Conservation (phyloP, 2,797 vertebrate species). For the Distichodus sexfasciatus region DNA sequence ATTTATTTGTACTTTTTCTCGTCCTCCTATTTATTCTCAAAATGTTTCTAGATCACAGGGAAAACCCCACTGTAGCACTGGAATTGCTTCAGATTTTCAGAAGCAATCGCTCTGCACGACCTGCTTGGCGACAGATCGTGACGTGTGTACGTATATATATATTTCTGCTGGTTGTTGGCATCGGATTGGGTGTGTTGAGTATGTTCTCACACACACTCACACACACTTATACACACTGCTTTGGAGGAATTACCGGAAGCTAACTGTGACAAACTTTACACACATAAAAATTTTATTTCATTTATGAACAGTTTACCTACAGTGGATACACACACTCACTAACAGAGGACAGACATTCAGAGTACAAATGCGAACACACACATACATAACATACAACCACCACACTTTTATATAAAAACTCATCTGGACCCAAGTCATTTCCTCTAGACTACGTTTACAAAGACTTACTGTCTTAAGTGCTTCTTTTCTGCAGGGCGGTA, state of each 20-base stretch:
- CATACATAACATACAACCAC: slow-evolving; percentile 26
- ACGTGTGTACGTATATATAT: not conserved
- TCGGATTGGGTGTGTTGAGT: no score
- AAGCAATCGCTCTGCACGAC: not conserved
- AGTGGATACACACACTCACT: slow-evolving; percentile 34
- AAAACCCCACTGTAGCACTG: no score
- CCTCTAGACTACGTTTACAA: slow-evolving; percentile 71
- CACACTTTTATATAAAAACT: slow-evolving; percentile 38
- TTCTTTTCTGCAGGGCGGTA: slow-evolving; percentile 60
- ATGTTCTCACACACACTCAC: not conserved
- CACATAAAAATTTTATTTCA: slow-evolving; percentile 37
- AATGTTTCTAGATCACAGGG: no score
- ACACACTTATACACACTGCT: slow-evolving; percentile 30
- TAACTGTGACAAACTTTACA: slow-evolving; percentile 58
- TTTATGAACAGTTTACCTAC: no score
- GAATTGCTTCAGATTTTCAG: no score
- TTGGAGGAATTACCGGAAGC: slow-evolving; percentile 49
- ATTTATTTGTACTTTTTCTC: no score
- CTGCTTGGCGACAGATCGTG: not conserved
- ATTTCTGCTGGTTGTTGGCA: not conserved
- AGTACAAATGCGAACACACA: slow-evolving; percentile 17
- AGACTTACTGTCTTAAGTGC: slow-evolving; percentile 74
- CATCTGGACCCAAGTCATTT: slow-evolving; percentile 7
- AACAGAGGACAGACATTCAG: slow-evolving; percentile 48
- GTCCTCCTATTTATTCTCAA: no score